These are phyloP conservation scores for Neoseiulus cucumeris DNA, from an alignment of 1,140 invertebrate species.

Conservation along the genomic window DNA sequence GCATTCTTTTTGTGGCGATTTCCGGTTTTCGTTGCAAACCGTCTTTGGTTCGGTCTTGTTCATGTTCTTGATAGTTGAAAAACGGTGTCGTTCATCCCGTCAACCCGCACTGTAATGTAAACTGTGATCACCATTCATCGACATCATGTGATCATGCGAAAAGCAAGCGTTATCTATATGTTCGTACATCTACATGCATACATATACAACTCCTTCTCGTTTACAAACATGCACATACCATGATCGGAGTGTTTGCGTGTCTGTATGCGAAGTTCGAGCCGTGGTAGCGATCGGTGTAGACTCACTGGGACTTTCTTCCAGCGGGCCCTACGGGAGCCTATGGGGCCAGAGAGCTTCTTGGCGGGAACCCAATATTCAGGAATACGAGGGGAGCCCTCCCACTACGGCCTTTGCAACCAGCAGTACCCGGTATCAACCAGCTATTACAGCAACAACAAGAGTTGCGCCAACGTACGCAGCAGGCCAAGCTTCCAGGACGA, in stretches of 20 bases:
- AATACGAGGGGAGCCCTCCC: background rate
- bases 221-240: too few relatives aligned
- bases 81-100: too few relatives aligned
- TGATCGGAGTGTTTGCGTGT: background rate
- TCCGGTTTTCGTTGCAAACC: too few relatives aligned
- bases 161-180: too few relatives aligned
- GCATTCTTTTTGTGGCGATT: too few relatives aligned
- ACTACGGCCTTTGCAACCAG: background rate
- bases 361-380: background rate
- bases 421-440: constrained; percentile 11
- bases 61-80: too few relatives aligned
- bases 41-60: too few relatives aligned
- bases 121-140: too few relatives aligned
- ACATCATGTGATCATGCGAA: too few relatives aligned
- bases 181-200: too few relatives aligned
- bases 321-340: background rate
- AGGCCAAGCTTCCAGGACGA: background rate
- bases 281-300: background rate
- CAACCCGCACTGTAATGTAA: too few relatives aligned
- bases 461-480: constrained; percentile 3
- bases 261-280: background rate
- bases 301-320: background rate
- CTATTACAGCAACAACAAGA: constrained; percentile 9
- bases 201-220: too few relatives aligned
- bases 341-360: background rate